Base-by-base conservation (phyloP, 2,888 invertebrate species). In the Clanis bilineata region DNA sequence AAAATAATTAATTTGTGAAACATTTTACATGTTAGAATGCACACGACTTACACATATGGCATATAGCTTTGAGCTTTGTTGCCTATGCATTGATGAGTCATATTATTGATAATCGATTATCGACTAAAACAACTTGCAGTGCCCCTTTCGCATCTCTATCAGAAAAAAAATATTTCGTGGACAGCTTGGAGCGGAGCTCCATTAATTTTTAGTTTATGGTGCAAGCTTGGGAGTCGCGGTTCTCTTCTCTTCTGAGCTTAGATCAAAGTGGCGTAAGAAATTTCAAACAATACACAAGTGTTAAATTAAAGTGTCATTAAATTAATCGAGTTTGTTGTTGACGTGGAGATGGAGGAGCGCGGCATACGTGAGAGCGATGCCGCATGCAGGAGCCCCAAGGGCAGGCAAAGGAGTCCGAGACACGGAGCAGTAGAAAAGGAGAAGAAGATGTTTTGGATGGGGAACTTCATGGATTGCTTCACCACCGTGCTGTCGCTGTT, bases 401-500 rank as follows among this genome's bases (percentile, higher is more conserved):
- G 72, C 58, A 69, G 67, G 23, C 66, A 69, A 44, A 69, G 72
- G 65, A 70, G 67, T 60, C 67, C 68, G 57, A 63, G 64, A 18
- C 59, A 65, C 56, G 47, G 70, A 55, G 63, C 65, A 57, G 62
- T 74, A 62, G 74, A 74, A 21, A 62, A 73, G 23, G 82, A 83
- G 92, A 94, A 66, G 80, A 86, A 69, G 94, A 94, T 67, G 39
- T 96, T 68, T 61, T 97, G 96, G 96, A 94, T 96, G 82, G 96
- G 95, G 65, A 97, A 97, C 0, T 93, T 98, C 60, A 92, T 97
- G 69, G 97, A 97, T 1, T 98, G 98, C 78, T 95, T 98, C 79
- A 94, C 97, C 64, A 97, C 97, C 0, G 96, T 98, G 9, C 93
- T 97, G 84, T 96, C 96, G n/a, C 94, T 98, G 70, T 96, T 98